Evolutionary conservation across 53 echinoderm and acorn worm species (phyloP), one percentile per base, ranked within the genome.

Genomic region (Echinarachnius parma): DNA sequence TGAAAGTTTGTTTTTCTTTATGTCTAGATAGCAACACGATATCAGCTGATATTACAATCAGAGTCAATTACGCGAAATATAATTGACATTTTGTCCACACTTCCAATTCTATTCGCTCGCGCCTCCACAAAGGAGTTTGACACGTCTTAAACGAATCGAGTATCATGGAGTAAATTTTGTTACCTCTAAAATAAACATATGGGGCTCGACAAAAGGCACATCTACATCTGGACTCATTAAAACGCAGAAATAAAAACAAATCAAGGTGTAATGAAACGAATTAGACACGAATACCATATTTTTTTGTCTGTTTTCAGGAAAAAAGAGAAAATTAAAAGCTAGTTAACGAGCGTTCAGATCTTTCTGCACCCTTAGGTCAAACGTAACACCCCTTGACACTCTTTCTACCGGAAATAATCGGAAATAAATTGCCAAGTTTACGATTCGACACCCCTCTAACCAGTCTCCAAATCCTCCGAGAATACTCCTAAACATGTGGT

Each of bases 391-490:
- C 27, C 5, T 26, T 2, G 55, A 15, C 35, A 39, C 55, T 42
- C 39, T 20, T 27, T 36, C 42, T 27, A 1, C 44, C 15, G 44
- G 37, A 72, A 57, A 39, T 56, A 72, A 72, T 57, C 8, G n/a
- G 39, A 10, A 69, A 72, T 57, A 42, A 72, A 72, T 72, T 57
- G 57, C 22, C 1, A 55, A 39, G 42, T 35, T 72, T 56, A 57
- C 74, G 57, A 55, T 28, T 18, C 58, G 56, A 72, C 74, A 72
- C 58, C 57, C 74, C 55, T 9, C 10, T 42, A 72, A 72, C 31
- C 13, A 72, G n/a, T 28, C 34, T 48, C 5, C 22, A 19, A 47
- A 21, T 30, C 66, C 52, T 31, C 18, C 2, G 68, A 68, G 68
- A 30, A 32, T 68, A 9, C 19, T n/a, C 19, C 19, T 19, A 10